A percentile compares a stretch with the other conserved stretches of the same genome.
Conservation (phyloP, 2,888 invertebrate genomes). For the Thumatha senex region DNA sequence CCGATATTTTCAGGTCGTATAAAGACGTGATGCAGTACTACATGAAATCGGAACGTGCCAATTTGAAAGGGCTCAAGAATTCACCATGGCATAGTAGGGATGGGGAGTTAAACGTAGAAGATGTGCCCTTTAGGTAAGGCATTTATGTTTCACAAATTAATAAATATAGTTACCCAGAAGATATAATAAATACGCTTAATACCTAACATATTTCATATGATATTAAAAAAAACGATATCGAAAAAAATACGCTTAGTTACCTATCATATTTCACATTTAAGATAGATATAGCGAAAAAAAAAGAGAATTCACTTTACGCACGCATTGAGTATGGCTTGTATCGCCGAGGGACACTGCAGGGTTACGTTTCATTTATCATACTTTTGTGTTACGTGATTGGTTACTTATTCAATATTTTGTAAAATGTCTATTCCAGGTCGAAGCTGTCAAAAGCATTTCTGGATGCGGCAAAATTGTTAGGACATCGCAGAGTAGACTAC, state of each 20-base stretch:
- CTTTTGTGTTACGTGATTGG: no score
- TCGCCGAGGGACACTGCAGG: no score
- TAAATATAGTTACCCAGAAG: no score
- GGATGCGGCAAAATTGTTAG: slow-evolving; percentile 84
- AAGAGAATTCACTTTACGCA: no score
- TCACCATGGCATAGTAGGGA: slow-evolving; percentile 83
- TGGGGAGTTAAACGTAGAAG: slow-evolving; percentile 85
- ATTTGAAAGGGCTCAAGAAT: slow-evolving; percentile 67
- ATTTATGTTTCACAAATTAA: not conserved
- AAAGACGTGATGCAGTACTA: slow-evolving; percentile 84
- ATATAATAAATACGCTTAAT: no score
- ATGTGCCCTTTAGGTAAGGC: slow-evolving; percentile 80
- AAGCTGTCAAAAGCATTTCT: slow-evolving; percentile 86
- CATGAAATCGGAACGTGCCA: slow-evolving; percentile 84
- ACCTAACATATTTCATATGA: not conserved
- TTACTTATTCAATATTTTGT: not conserved
- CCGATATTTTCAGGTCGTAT: slow-evolving; percentile 75
- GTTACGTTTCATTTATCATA: no score
- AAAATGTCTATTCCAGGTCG: slow-evolving; percentile 52
- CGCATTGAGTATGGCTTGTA: no score
- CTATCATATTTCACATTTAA: no score
- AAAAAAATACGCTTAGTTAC: no score
- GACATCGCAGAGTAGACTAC: slow-evolving; percentile 87
- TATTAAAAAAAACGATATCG: no score
- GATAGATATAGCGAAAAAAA: no score